Evolutionary conservation across 2,888 invertebrate genomes (phyloP).

Genomic region (Cerceris rybyensis): DNA sequence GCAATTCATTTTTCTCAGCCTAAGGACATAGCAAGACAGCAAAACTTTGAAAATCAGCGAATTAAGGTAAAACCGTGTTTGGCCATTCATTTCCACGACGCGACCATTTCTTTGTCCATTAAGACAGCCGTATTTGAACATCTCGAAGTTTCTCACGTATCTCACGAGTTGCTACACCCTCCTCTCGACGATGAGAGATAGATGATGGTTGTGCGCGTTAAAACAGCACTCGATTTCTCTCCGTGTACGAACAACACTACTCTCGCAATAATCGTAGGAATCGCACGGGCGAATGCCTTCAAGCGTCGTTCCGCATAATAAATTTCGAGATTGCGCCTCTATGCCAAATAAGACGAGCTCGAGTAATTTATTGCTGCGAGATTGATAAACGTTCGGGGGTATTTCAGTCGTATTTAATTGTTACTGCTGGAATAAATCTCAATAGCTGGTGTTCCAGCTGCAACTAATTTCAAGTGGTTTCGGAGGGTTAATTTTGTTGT

Average conservation of each 20-base stretch:
- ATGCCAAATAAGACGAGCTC: constrained; percentile 47
- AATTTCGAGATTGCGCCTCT: constrained; percentile 35
- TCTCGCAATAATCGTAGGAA: constrained; percentile 46
- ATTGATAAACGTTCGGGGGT: constrained; percentile 3
- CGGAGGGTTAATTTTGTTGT: no score
- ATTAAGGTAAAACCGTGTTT: no score
- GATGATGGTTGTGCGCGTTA: constrained; percentile 16
- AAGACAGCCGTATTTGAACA: no score
- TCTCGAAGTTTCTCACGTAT: constrained; percentile 15
- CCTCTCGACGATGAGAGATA: constrained; percentile 9
- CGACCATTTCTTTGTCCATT: no score
- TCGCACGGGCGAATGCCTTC: constrained; percentile 32
- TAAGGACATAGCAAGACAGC: no score
- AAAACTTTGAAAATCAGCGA: no score
- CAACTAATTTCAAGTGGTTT: neutral
- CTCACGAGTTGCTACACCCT: constrained; percentile 10
- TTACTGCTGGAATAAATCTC: constrained; percentile 25
- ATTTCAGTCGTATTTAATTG: constrained; percentile 43
- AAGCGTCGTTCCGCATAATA: constrained; percentile 36
- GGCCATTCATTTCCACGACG: no score
- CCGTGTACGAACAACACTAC: constrained; percentile 34
- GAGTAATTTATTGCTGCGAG: constrained; percentile 32
- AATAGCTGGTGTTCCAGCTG: constrained; percentile 4
- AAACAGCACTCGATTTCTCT: constrained; percentile 50
- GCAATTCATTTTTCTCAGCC: no score